Conservation (phyloP, 2,888 invertebrate genomes). For the Hylaea fasciaria region DNA sequence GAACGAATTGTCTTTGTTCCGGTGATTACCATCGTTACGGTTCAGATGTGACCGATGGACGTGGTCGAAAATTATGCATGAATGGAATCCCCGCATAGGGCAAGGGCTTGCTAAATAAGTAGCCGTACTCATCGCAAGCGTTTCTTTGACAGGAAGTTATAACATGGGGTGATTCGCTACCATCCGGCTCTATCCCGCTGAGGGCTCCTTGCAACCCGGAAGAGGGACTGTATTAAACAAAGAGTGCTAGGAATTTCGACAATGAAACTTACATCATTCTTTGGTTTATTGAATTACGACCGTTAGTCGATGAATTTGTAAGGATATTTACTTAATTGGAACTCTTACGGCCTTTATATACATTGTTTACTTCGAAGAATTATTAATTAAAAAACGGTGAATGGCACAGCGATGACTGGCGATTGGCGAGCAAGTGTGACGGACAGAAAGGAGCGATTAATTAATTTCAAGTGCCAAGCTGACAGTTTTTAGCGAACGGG, state of each 20-base stretch:
- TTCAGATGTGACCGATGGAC: constrained; percentile 20
- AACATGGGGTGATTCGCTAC: constrained; percentile 58
- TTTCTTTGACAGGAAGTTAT: constrained; percentile 54
- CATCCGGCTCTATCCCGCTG: constrained; percentile 58
- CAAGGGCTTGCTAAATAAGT: constrained; percentile 27
- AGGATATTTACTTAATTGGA: constrained; percentile 27
- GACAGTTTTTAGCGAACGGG: constrained; percentile 49
- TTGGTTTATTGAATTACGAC: constrained; percentile 47
- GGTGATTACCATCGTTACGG: constrained; percentile 32
- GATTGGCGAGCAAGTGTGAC: constrained; percentile 47
- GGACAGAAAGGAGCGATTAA: constrained; percentile 58
- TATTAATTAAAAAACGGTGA: constrained; percentile 37
- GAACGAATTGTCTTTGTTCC: constrained; percentile 32
- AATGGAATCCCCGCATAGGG: constrained; percentile 22
- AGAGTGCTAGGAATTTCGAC: constrained; percentile 51
- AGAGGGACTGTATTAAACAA: constrained; percentile 61
- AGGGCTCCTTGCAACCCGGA: constrained; percentile 44
- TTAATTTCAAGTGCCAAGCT: constrained; percentile 51
- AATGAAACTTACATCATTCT: constrained; percentile 56
- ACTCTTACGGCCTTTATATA: not conserved
- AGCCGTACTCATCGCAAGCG: constrained; percentile 38
- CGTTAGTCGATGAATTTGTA: constrained; percentile 20
- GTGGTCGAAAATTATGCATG: constrained; percentile 31
- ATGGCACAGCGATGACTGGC: constrained; percentile 61
- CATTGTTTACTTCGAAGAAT: constrained; percentile 20